phyloP scores from a whole-genome alignment of 2,888 invertebrate species.

The Nemurella pictetii region DNA sequence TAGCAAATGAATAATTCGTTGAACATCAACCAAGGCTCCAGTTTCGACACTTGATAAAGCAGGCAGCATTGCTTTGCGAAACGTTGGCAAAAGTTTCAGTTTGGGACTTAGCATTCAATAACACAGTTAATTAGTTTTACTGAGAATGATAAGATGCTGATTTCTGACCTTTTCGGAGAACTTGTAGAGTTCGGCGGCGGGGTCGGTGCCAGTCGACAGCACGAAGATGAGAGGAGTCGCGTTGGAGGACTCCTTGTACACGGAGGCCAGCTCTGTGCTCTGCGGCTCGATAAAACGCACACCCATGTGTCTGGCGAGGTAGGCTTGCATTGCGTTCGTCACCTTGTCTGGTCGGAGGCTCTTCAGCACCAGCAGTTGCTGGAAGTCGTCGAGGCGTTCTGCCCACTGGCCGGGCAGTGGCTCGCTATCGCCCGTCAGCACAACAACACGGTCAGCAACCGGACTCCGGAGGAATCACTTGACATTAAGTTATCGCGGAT shows the following conservation, averaged over 20 bases:
- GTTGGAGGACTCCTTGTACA: conserved; percentile 79
- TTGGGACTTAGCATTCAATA: no score
- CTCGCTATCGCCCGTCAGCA: conserved; percentile 52
- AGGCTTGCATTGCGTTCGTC: conserved; percentile 76
- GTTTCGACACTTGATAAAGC: no score
- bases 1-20: no score
- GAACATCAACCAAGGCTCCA: no score
- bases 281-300: conserved; percentile 83
- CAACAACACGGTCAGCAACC: no score
- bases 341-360: conserved; percentile 84
- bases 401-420: conserved; percentile 69
- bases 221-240: conserved; percentile 84
- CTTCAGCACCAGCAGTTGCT: conserved; percentile 76
- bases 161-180: conserved; percentile 69
- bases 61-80: no score
- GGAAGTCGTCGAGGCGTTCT: conserved; percentile 66
- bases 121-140: no score
- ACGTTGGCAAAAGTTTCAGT: no score
- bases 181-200: conserved; percentile 76
- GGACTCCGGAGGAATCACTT: no score
- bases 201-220: conserved; percentile 88
- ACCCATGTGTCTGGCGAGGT: conserved; percentile 70
- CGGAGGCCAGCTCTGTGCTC: conserved; percentile 77
- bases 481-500: no score
- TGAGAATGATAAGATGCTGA: no score